Evolutionary conservation across 2,797 vertebrate genomes (phyloP), one percentile per base, ranked within the genome.

Genomic region (Meda fulgida): DNA sequence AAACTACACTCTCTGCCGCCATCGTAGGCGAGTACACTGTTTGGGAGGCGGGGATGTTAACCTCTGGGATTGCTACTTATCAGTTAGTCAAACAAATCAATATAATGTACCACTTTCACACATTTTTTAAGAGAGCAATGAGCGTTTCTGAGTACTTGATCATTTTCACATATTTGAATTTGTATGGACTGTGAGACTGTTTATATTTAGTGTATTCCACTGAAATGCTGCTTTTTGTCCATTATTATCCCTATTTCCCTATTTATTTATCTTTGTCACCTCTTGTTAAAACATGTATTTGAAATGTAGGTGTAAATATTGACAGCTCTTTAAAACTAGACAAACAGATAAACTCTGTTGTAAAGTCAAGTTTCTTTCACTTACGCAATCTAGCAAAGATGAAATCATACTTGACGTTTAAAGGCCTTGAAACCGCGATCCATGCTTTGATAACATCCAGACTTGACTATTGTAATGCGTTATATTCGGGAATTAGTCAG

Each of bases 1-100:
- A 99, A 95, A 94, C 93, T 26, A 93, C 96, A 4, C 94, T 97
- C 84, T 95, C 97, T 0, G 97, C 98, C 1, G 95, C 97, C 34
- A 93, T 99, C 51, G 90, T 99, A 63, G 98, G 98, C 98, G 89
- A 81, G 94, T 88, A 14, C 19, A n/a, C 29, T 7, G 3, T 53
- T 75, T 34, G 21, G 10, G 10, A 75, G 29, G 18, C 72, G 0
- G 4, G 18, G 26, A 73, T 73, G 46, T 75, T 53, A 34, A 53
- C 7, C 19, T 23, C 29, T 76, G 48, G 7, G 72, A 34, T 36
- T 53, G 46, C 10, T 34, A 7, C 2, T 51, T 51, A 51, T 19
- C 26, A 40, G 21, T 70, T 23, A 29, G n/a, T 31, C 18, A 21
- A 36, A 36, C 1, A 1, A 55, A 77, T 58, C 73, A 16, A 14